Conservation (phyloP, 2,888 invertebrate genomes). For the Lissonota sp. region DNA sequence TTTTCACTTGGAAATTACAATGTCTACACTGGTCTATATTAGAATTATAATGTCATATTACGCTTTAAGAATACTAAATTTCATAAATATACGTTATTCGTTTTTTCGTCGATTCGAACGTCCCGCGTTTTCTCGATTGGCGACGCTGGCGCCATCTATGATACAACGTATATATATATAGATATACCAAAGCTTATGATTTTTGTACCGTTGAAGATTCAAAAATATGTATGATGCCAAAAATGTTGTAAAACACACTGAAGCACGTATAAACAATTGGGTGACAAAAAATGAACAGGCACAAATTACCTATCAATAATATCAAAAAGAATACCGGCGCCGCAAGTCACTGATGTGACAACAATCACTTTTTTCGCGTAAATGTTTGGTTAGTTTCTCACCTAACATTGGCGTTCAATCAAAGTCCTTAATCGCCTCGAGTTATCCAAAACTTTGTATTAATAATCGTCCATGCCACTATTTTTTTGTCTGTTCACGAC, state of each 20-base stretch:
- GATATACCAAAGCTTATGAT: not conserved
- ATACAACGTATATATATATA: not conserved
- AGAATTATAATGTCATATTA: too few relatives aligned
- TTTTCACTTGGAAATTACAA: too few relatives aligned
- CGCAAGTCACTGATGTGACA: not conserved
- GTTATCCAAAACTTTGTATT: too few relatives aligned
- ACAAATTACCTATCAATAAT: not conserved
- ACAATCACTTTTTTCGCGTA: not conserved
- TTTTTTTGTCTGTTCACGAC: too few relatives aligned
- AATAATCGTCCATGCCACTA: too few relatives aligned
- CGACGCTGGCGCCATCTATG: constrained; percentile 22
- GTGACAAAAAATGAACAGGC: not conserved
- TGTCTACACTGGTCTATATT: too few relatives aligned
- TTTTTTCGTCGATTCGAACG: not conserved
- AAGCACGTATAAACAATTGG: not conserved
- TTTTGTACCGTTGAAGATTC: constrained; percentile 44
- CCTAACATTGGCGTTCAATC: not conserved
- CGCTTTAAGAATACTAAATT: too few relatives aligned
- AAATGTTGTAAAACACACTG: not conserved
- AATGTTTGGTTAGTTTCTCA: constrained; percentile 9
- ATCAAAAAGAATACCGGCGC: not conserved
- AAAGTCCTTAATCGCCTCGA: not conserved
- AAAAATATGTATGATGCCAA: constrained; percentile 12
- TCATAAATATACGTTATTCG: too few relatives aligned
- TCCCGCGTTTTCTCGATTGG: not conserved